These are phyloP conservation scores for Diorhabda sublineata DNA, from an alignment of 1,140 invertebrate genomes.

Conservation along the genomic window DNA sequence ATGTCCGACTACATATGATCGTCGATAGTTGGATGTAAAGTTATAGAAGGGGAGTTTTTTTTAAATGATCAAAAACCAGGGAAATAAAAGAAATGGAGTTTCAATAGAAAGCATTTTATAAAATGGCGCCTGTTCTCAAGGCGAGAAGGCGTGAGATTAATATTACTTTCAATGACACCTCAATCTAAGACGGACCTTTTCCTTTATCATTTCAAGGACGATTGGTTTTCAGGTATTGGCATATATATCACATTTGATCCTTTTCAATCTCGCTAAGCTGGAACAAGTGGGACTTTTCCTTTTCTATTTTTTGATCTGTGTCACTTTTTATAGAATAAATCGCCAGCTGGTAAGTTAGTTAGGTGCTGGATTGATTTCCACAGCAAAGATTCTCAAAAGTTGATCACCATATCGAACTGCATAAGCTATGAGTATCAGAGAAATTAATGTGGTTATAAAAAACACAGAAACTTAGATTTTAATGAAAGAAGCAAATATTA, in stretches of 20 bases:
- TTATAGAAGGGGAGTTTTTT: no score
- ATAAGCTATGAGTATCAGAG: no score
- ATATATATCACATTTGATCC: neutral
- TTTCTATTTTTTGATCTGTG: neutral
- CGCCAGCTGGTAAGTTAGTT: no score
- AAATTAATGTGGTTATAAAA: no score
- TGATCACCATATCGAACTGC: no score
- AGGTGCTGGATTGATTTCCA: no score
- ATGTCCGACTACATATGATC: no score
- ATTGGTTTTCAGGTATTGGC: neutral
- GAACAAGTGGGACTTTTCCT: neutral
- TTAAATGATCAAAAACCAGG: neutral
- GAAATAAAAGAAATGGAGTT: slow-evolving; percentile 1
- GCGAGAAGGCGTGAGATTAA: neutral
- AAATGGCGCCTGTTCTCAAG: neutral
- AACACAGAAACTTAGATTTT: no score
- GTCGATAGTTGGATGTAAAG: no score
- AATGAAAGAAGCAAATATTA: no score
- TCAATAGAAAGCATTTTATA: neutral
- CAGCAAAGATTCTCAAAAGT: no score
- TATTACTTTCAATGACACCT: neutral
- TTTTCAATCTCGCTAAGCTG: slow-evolving; percentile 1
- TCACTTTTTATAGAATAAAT: neutral
- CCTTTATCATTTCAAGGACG: slow-evolving; percentile 1
- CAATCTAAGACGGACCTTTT: neutral